Evolutionary conservation across 2,888 invertebrate species (phyloP), one percentile per base, ranked within the genome.

Genomic region (Diabrotica balteata): DNA sequence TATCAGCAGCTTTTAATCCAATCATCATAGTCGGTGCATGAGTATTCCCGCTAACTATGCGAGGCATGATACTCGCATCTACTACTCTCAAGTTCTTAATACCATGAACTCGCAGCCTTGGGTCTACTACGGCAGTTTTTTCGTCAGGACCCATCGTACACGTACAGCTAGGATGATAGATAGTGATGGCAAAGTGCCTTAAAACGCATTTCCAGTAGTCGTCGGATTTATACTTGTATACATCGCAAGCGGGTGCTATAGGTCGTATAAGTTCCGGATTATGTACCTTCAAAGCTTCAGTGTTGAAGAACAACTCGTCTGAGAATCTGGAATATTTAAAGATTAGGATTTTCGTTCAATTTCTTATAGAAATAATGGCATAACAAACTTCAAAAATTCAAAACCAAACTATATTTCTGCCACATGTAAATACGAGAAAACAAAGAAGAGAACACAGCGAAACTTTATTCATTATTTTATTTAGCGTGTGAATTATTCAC

Each of bases 31-130:
- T 69, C 0, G 82, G 76, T 4, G 88, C 88, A 80, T 88, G 87
- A 0, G 88, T 88, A 73, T 89, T 89, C 1, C 86, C 88, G 60
- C 88, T 86, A 1, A 86, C 82, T 47, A 89, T 90, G 0, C 83
- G 87, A 0, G 94, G 94, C 92, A 95, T 94, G n/a, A 95, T 86
- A 75, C 93, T 93, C 0, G 90, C 92, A 80, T 95, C 94, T 6
- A 93, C 87, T 0, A 95, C 91, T 22, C 94, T 86, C 7, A 94
- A 85, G 0, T 87, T 86, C 4, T 84, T 81, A 0, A 93, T 82
- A 0, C 93, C 93, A 68, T 91, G 86, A 0, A 93, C 91, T 78
- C 84, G 85, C 8, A 94, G 79, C 72, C 86, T 85, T 2, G 88
- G 86, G 79, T 91, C 89, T 0, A 92, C 91, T 0, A 92, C 91